Conservation (phyloP, 2,797 vertebrate species). For the Chaetodon trifasciatus region DNA sequence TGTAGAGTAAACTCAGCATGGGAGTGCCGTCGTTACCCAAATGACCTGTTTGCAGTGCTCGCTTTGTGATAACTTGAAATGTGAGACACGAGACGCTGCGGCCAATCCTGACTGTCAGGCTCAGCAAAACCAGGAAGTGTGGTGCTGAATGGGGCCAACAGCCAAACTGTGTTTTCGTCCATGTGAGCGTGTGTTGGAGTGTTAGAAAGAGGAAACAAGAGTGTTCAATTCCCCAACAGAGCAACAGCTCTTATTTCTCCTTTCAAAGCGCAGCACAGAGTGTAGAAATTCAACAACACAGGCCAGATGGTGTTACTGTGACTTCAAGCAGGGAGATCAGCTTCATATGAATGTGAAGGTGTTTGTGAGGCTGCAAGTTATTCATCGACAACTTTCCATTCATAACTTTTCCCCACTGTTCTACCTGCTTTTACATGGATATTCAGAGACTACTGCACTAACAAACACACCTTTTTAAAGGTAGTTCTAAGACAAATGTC, state of each 20-base stretch:
- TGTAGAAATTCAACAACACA: constrained; percentile 37
- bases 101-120: constrained; percentile 73
- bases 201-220: constrained; percentile 84
- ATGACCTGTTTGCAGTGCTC: constrained; percentile 72
- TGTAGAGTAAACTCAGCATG: constrained; percentile 28
- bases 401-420: constrained; percentile 10
- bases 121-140: constrained; percentile 80
- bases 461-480: neutral
- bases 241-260: constrained; percentile 62
- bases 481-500: neutral
- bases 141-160: constrained; percentile 73
- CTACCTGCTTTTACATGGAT: neutral
- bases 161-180: constrained; percentile 67
- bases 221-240: constrained; percentile 64
- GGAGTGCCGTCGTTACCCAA: constrained; percentile 68
- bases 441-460: neutral
- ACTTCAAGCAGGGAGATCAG: constrained; percentile 32
- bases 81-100: constrained; percentile 57
- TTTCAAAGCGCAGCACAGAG: constrained; percentile 22
- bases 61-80: constrained; percentile 80
- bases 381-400: constrained; percentile 24
- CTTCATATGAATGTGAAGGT: constrained; percentile 21
- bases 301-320: constrained; percentile 23
- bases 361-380: constrained; percentile 23
- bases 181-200: constrained; percentile 37